Evolutionary conservation across 2,888 invertebrate species (phyloP).

Genomic region (Thereva nobilitata): DNA sequence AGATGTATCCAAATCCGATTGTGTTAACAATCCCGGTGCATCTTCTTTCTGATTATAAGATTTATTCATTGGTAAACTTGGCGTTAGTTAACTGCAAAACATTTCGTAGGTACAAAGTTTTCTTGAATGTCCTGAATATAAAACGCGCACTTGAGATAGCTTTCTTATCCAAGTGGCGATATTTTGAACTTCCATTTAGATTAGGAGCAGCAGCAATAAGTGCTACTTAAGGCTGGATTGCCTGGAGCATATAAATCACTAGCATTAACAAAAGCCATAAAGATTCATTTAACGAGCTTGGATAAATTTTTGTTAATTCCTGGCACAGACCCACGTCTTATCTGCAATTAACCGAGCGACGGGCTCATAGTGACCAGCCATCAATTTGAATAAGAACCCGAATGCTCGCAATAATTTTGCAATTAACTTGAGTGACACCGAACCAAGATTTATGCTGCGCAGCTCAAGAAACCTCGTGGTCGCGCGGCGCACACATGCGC

Average conservation of each 20-base stretch:
- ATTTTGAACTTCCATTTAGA: too few species aligned
- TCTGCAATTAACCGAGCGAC: constrained; percentile 33
- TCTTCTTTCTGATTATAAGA: too few species aligned
- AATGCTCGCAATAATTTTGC: constrained; percentile 41
- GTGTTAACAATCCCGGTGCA: too few species aligned
- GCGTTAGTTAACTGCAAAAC: too few species aligned
- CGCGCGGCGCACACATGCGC: constrained; percentile 9
- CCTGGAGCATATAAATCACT: constrained; percentile 20
- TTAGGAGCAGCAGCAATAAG: not conserved
- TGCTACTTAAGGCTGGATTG: constrained; percentile 1
- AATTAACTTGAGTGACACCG: constrained; percentile 43
- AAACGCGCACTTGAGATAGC: too few species aligned
- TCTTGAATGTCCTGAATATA: too few species aligned
- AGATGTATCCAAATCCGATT: too few species aligned
- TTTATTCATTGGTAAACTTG: too few species aligned
- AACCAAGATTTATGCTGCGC: constrained; percentile 42
- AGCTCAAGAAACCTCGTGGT: constrained; percentile 26
- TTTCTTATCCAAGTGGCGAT: too few species aligned
- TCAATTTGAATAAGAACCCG: constrained; percentile 41
- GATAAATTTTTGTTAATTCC: constrained; percentile 25
- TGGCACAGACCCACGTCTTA: constrained; percentile 15
- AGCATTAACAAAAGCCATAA: constrained; percentile 26
- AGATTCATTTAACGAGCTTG: constrained; percentile 26
- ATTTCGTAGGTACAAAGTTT: too few species aligned
- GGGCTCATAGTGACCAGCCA: constrained; percentile 37